Evolutionary conservation across 1,140 invertebrate species (phyloP).

Genomic region (Eueides isabella): DNA sequence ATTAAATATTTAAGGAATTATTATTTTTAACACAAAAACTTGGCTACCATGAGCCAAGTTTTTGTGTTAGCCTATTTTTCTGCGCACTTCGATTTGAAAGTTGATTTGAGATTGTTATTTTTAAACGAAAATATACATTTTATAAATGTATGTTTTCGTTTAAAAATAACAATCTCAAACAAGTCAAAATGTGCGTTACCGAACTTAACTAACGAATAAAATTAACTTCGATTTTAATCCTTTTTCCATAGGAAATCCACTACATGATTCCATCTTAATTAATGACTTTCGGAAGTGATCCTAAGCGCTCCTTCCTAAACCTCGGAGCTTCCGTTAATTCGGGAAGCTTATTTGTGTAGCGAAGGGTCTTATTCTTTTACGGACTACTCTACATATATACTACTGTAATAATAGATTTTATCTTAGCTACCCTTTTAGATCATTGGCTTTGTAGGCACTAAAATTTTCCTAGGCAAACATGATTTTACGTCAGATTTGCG

Average conservation of each 20-base stretch:
- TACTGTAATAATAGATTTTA: not conserved
- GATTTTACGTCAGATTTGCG: too few species aligned
- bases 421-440: not conserved
- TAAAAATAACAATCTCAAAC: too few species aligned
- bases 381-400: not conserved
- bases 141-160: not conserved
- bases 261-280: slow-evolving; percentile 12
- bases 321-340: slow-evolving; percentile 3
- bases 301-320: slow-evolving; percentile 3
- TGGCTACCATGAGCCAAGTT: too few species aligned
- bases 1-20: too few species aligned
- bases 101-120: too few species aligned
- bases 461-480: too few species aligned
- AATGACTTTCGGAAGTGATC: slow-evolving; percentile 11
- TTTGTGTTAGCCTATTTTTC: too few species aligned
- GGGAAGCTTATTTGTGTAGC: not conserved
- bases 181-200: not conserved
- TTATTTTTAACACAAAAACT: too few species aligned
- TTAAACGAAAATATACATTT: too few species aligned
- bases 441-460: not conserved
- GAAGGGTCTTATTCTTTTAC: not conserved
- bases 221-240: not conserved
- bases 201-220: not conserved
- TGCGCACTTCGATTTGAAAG: too few species aligned
- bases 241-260: slow-evolving; percentile 7